A percentile compares a stretch with the other conserved stretches of the same genome.
These are phyloP conservation scores for Ploceus nigricollis DNA, from an alignment of 2,113 vertebrate genomes.

Conservation along the genomic window DNA sequence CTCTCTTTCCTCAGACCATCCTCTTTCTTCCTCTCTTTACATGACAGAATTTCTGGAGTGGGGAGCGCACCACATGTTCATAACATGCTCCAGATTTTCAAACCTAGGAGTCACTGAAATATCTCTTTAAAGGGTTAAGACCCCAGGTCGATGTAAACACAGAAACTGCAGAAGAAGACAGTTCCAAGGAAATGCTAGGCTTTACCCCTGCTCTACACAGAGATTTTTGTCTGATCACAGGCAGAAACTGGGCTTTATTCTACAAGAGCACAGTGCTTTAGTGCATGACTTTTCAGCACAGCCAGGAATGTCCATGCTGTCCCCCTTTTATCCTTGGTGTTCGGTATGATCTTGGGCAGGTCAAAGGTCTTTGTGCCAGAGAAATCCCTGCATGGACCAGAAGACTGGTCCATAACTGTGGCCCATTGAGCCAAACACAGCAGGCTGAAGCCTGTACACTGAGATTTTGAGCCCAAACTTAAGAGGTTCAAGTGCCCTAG, in stretches of 20 bases:
- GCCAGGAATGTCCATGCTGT: neutral
- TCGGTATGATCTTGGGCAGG: neutral
- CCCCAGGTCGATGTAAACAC: neutral
- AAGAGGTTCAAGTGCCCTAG: neutral
- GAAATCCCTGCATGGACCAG: neutral
- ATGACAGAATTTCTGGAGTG: neutral
- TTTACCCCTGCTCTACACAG: neutral
- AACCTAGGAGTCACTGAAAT: neutral
- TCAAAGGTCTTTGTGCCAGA: neutral
- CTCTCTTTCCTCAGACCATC: neutral
- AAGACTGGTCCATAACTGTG: neutral
- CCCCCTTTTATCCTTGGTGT: accelerated
- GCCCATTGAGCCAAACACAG: accelerated
- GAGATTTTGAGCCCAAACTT: neutral
- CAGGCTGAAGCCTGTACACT: neutral
- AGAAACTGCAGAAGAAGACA: neutral
- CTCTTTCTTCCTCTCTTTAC: neutral
- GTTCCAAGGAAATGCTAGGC: neutral
- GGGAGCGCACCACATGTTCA: neutral
- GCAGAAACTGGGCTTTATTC: neutral
- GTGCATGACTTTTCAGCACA: neutral
- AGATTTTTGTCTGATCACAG: accelerated
- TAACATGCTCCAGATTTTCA: neutral
- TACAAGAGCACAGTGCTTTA: neutral
- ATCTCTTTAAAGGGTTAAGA: neutral